Percentiles rank a stretch among this genome's conserved stretches.
Conservation (phyloP, 2,113 vertebrate genomes). For the Chaetodon auriga region DNA sequence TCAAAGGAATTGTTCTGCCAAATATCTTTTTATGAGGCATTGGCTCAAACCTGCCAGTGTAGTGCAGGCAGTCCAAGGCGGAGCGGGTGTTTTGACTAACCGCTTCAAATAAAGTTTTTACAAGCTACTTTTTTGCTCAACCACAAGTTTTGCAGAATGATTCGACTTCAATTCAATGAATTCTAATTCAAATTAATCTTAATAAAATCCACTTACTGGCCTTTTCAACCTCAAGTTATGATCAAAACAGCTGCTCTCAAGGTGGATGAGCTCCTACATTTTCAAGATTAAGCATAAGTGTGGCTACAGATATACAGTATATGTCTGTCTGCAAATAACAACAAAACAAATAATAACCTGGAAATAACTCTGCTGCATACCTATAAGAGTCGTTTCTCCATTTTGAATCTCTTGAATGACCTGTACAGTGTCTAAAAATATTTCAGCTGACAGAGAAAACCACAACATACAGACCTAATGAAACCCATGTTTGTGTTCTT, state of each 20-base stretch:
- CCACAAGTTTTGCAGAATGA: too few relatives aligned
- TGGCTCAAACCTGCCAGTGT: conserved; percentile 15
- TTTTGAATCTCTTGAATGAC: conserved; percentile 30
- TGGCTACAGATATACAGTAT: neutral
- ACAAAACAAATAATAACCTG: neutral
- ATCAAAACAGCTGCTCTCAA: neutral
- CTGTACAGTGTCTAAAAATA: conserved; percentile 33
- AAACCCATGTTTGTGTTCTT: conserved; percentile 61
- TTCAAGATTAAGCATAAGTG: neutral
- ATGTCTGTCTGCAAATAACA: neutral
- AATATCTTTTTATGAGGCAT: conserved; percentile 26
- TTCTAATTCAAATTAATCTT: neutral
- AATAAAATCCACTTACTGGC: too few relatives aligned
- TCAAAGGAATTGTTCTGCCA: conserved; percentile 36
- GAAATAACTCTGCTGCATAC: neutral
- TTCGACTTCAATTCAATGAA: neutral
- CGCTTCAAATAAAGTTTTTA: conserved; percentile 19
- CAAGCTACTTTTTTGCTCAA: neutral
- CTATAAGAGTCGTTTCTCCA: neutral
- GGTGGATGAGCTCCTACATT: neutral
- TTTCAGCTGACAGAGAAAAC: conserved; percentile 37
- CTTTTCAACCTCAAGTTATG: neutral
- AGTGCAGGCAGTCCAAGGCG: neutral
- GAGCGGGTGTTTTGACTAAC: conserved; percentile 14
- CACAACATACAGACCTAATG: conserved; percentile 49